Conservation (phyloP, 1,140 invertebrate species). For the Musca domestica region DNA sequence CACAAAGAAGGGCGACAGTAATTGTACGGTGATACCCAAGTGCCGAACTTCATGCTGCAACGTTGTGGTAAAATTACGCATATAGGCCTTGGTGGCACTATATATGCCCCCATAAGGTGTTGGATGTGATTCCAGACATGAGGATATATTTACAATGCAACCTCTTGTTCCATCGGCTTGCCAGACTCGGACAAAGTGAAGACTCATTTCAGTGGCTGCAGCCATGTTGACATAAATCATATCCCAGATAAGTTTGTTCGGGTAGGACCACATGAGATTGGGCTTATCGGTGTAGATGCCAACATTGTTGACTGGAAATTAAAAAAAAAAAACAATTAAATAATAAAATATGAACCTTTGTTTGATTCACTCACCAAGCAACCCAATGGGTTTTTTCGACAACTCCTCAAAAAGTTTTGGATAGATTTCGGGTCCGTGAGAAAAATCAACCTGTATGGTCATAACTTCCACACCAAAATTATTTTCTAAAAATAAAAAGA, state of each 20-base stretch:
- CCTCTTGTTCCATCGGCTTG: slow-evolving; percentile 69
- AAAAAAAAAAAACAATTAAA: too few relatives aligned
- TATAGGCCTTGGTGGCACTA: slow-evolving; percentile 76
- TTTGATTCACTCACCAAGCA: slow-evolving; percentile 67
- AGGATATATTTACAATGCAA: slow-evolving; percentile 84
- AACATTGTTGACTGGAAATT: not conserved
- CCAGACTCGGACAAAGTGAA: slow-evolving; percentile 76
- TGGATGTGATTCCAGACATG: slow-evolving; percentile 78
- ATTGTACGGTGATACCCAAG: too few relatives aligned
- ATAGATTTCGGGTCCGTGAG: slow-evolving; percentile 67
- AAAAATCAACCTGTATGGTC: slow-evolving; percentile 80
- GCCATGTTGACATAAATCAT: too few relatives aligned
- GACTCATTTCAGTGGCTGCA: slow-evolving; percentile 79
- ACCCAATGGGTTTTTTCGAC: slow-evolving; percentile 69
- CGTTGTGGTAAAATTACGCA: too few relatives aligned
- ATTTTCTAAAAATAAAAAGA: slow-evolving; percentile 55
- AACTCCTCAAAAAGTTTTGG: slow-evolving; percentile 67
- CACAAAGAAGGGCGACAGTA: slow-evolving; percentile 82
- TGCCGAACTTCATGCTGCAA: too few relatives aligned
- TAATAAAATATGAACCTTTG: too few relatives aligned
- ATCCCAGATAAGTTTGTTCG: slow-evolving; percentile 78
- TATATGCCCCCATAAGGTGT: slow-evolving; percentile 85
- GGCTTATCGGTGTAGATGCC: slow-evolving; percentile 73
- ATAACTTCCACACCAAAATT: too few relatives aligned
- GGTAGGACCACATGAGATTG: slow-evolving; percentile 77